Evolutionary conservation across 92 coral and sea anemone genomes (phyloP), one percentile per base, ranked within the genome.

Genomic region (Palythoa heliodiscus): DNA sequence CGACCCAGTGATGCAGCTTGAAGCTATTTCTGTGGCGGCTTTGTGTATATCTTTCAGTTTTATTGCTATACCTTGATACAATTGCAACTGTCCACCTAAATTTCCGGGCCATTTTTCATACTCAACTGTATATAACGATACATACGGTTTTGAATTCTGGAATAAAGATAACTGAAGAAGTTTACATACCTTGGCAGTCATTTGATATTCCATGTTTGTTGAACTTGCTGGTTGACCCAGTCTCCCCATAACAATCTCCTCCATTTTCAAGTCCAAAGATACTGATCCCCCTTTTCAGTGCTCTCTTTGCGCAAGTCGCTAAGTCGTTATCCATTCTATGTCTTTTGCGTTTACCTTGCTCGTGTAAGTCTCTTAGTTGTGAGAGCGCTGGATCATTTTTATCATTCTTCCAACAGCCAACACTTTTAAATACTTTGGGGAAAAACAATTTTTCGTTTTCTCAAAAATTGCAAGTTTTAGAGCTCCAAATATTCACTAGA

Each of bases 261-360:
- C 84, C 73, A 24, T 80, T 80, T 48, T 63, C 84, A 63, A 80
- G 84, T 10, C 73, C 84, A 66, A 80, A 80, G 55, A 67, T 66
- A 19, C 12, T 23, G n/a, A 80, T 61, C 15, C 84, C 63, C 14
- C 15, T 66, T 16, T 20, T 14, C 16, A 67, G 6, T 25, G 84
- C 84, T 67, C 24, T 70, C 43, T 43, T 29, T 38, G 83, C 84
- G 60, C 84, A 80, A 50, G 40, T 64, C 61, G 64, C 60, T 10
- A 80, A 66, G 11, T 57, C 73, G 53, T 80, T 80, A 14, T 48
- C 43, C 58, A 25, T 50, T 38, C 23, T 66, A 35, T 64, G 16
- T 13, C 19, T 13, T 15, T 29, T 23, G 50, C 15, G 15, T 12
- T 66, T 47, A 15, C 66, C 52, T 22, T 52, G 52, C 47, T 29